Evolutionary conservation across 2,888 invertebrate genomes (phyloP).

Genomic region (Drosophila suboccidentalis): DNA sequence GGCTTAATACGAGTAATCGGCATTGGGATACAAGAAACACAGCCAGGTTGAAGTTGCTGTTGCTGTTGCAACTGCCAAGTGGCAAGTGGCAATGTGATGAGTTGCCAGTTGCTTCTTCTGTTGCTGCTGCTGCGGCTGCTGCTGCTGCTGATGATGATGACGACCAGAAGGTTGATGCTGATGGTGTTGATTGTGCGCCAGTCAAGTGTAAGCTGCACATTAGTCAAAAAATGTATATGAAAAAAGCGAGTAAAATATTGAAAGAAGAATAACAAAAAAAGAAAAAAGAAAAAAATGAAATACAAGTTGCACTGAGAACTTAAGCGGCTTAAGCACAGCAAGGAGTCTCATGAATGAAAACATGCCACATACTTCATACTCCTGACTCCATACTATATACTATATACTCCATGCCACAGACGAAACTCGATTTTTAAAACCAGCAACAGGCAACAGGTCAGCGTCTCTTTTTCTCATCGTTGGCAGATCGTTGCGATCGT

Average conservation of each 20-base stretch:
- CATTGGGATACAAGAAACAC: background rate
- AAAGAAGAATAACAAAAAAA: constrained; percentile 22
- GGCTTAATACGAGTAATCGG: constrained; percentile 73
- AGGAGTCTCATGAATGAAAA: constrained; percentile 60
- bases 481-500: constrained; percentile 8
- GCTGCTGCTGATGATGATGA: constrained; percentile 53
- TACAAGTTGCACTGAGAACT: constrained; percentile 65
- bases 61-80: constrained; percentile 19
- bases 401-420: constrained; percentile 10
- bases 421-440: constrained; percentile 61
- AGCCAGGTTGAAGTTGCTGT: background rate
- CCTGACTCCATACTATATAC: constrained; percentile 13
- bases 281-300: background rate
- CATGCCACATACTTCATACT: constrained; percentile 18
- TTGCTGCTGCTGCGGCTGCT: constrained; percentile 5
- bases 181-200: constrained; percentile 81
- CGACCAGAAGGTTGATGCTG: constrained; percentile 47
- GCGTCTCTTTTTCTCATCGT: constrained; percentile 1
- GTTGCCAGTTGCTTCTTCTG: constrained; percentile 40
- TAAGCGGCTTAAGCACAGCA: constrained; percentile 73
- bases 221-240: constrained; percentile 68
- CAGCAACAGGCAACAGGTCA: constrained; percentile 32
- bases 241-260: constrained; percentile 10
- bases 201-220: constrained; percentile 81
- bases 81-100: constrained; percentile 62